These are phyloP conservation scores for Uloborus diversus DNA, from an alignment of 1,140 invertebrate species.

Conservation along the genomic window DNA sequence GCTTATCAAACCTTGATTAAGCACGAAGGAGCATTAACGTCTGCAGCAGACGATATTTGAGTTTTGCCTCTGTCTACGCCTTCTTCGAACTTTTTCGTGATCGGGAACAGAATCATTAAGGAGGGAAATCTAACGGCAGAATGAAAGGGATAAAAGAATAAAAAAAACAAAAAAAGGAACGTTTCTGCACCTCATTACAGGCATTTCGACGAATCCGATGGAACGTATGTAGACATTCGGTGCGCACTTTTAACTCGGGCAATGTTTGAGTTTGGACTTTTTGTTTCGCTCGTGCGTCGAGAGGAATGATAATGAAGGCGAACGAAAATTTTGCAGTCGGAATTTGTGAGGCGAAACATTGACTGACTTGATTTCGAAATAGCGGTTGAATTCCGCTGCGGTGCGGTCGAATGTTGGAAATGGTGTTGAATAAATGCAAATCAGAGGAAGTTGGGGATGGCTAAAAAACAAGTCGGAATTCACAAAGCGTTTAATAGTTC, in stretches of 20 bases:
- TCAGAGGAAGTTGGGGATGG: too few relatives aligned
- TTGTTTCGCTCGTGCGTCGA: background rate
- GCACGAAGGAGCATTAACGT: background rate
- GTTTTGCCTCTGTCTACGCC: background rate
- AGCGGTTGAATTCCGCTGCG: too few relatives aligned
- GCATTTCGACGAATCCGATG: background rate
- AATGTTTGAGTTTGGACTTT: slow-evolving; percentile 16
- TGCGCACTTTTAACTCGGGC: too few relatives aligned
- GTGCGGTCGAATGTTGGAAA: too few relatives aligned
- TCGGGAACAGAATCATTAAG: background rate
- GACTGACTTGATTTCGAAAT: too few relatives aligned
- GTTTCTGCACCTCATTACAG: slow-evolving; percentile 20
- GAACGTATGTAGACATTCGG: background rate
- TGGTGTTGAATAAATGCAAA: too few relatives aligned
- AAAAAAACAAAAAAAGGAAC: background rate
- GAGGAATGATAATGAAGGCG: slow-evolving; percentile 20
- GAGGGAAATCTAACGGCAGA: background rate
- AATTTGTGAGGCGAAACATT: too few relatives aligned
- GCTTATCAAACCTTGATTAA: slow-evolving; percentile 44
- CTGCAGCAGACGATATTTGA: background rate
- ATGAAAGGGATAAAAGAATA: too few relatives aligned
- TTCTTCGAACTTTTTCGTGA: background rate
- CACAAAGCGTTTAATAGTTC: too few relatives aligned
- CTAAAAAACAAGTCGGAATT: too few relatives aligned
- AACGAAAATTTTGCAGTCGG: too few relatives aligned